Evolutionary conservation across 2,888 invertebrate species (phyloP).

Genomic region (Lasioglossum calceatum): DNA sequence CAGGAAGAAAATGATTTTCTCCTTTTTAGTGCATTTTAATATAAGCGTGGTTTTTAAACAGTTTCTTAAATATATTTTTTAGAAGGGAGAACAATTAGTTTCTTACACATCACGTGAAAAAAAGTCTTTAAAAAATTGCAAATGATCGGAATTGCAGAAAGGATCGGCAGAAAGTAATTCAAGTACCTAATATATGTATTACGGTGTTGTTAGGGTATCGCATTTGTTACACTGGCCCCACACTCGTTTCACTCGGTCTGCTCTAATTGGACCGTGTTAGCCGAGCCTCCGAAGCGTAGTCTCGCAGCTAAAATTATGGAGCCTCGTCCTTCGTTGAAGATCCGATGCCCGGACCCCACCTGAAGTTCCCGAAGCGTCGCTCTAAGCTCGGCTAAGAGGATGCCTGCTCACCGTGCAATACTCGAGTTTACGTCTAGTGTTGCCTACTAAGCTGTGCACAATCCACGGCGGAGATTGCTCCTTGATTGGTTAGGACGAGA

Average conservation of each 20-base stretch:
- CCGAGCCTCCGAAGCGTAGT: not conserved
- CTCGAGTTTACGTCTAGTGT: slow-evolving; percentile 1
- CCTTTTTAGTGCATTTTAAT: no score
- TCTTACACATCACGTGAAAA: no score
- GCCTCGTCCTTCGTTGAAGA: not conserved
- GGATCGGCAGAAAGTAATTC: not conserved
- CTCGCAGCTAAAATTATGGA: not conserved
- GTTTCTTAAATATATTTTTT: no score
- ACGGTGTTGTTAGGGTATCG: not conserved
- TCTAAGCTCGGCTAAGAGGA: slow-evolving; percentile 6
- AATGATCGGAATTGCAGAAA: no score
- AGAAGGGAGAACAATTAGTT: no score
- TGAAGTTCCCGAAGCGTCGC: slow-evolving; percentile 6
- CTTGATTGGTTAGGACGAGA: slow-evolving; percentile 2
- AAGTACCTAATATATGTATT: not conserved
- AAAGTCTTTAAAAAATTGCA: no score
- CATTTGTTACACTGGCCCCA: not conserved
- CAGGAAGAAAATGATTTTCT: no score
- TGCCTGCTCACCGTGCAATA: not conserved
- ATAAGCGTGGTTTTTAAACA: no score
- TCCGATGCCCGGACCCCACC: slow-evolving; percentile 7
- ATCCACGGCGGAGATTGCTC: not conserved
- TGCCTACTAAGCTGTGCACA: not conserved
- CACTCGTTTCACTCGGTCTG: not conserved
- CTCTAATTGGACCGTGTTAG: slow-evolving; percentile 10